Percentiles rank a stretch among this genome's conserved stretches.
Evolutionary conservation across 2,113 vertebrate genomes (phyloP).

Genomic region (Trematomus loennbergii): DNA sequence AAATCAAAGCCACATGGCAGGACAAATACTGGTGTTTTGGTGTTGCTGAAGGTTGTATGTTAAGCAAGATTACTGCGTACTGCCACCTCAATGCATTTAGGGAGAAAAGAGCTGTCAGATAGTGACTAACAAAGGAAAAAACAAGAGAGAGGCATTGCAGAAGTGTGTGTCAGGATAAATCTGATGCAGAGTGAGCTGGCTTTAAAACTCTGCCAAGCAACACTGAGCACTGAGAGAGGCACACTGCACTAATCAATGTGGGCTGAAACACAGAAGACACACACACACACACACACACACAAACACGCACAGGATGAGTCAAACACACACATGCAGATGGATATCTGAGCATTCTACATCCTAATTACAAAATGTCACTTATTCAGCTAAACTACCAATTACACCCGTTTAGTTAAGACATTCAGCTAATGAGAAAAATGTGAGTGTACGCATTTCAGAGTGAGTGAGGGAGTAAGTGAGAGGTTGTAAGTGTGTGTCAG

Average conservation of each 20-base stretch:
- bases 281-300: conserved; percentile 4
- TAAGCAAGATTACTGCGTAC: conserved; percentile 6
- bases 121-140: conserved; percentile 32
- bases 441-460: conserved; percentile 5
- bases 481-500: neutral
- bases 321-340: conserved; percentile 8
- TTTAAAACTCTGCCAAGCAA: conserved; percentile 40
- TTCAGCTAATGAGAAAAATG: conserved; percentile 46
- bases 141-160: conserved; percentile 16
- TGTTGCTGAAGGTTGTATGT: conserved; percentile 3
- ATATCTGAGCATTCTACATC: conserved; percentile 46
- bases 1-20: conserved; percentile 18
- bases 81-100: conserved; percentile 27
- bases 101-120: conserved; percentile 36
- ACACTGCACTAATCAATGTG: conserved; percentile 21
- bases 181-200: conserved; percentile 33
- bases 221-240: conserved; percentile 23
- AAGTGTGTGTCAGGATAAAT: conserved; percentile 49
- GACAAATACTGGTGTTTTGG: conserved; percentile 21
- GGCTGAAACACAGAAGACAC: conserved; percentile 25
- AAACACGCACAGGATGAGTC: conserved; percentile 5
- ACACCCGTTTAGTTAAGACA: conserved; percentile 41
- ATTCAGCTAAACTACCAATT: conserved; percentile 54
- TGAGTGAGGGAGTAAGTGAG: conserved; percentile 27
- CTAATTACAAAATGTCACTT: conserved; percentile 55